Percentiles rank a stretch among this genome's conserved stretches.
Conservation (phyloP, 2,888 invertebrate genomes). For the Melanostoma scalare region DNA sequence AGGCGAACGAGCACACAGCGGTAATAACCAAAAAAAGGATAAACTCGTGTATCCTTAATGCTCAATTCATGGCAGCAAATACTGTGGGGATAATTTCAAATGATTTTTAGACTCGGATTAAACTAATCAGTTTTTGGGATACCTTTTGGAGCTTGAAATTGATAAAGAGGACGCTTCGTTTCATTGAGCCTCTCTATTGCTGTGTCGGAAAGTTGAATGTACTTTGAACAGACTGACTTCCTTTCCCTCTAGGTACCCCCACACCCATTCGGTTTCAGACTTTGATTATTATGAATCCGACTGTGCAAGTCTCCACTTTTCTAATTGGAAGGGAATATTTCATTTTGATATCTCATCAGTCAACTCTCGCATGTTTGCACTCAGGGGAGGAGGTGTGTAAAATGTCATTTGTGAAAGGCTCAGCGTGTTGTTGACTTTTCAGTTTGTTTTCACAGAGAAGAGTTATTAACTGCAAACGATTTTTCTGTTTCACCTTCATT, state of each 20-base stretch:
- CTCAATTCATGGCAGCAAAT: slow-evolving; percentile 23
- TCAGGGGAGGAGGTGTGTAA: not conserved
- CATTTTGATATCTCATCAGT: slow-evolving; percentile 28
- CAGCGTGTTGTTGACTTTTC: slow-evolving; percentile 51
- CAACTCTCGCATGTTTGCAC: slow-evolving; percentile 17
- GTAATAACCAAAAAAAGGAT: slow-evolving; percentile 24
- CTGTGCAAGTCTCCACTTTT: not conserved
- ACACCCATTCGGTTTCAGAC: no score
- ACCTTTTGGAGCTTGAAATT: slow-evolving; percentile 54
- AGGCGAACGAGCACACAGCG: not conserved
- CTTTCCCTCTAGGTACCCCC: not conserved
- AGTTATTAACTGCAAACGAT: slow-evolving; percentile 24
- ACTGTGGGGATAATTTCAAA: slow-evolving; percentile 9
- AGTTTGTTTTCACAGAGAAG: slow-evolving; percentile 1
- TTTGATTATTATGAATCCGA: not conserved
- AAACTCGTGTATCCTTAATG: slow-evolving; percentile 13
- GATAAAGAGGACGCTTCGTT: slow-evolving; percentile 22
- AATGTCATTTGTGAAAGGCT: slow-evolving; percentile 26
- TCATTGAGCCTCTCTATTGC: not conserved
- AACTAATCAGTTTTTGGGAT: slow-evolving; percentile 54
- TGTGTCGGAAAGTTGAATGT: slow-evolving; percentile 47
- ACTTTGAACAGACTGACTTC: slow-evolving; percentile 24
- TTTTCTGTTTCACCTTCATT: slow-evolving; percentile 22
- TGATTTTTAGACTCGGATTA: slow-evolving; percentile 56
- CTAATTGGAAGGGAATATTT: slow-evolving; percentile 63